Percentiles rank a stretch among this genome's conserved stretches.
Conservation (phyloP, 1,140 invertebrate genomes). For the Drosophila pseudoananassae region DNA sequence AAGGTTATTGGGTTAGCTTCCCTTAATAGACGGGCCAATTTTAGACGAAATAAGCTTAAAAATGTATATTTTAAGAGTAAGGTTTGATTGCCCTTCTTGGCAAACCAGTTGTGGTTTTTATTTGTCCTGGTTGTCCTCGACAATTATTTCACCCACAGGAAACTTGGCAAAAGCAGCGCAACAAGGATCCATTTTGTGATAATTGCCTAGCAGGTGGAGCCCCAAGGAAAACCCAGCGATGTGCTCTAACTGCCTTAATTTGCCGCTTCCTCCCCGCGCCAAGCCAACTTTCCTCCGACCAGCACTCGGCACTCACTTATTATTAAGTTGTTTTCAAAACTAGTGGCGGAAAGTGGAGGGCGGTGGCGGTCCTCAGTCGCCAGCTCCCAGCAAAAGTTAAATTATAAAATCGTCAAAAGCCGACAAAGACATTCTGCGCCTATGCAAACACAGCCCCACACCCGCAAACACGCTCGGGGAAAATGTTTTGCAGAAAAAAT, state of each 20-base stretch:
- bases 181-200: slow-evolving; percentile 12
- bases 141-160: slow-evolving; percentile 31
- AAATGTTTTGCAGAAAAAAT: slow-evolving; percentile 21
- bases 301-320: slow-evolving; percentile 46
- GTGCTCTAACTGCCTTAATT: slow-evolving; percentile 9
- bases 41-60: background rate
- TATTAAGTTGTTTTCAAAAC: slow-evolving; percentile 79
- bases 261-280: slow-evolving; percentile 2
- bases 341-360: slow-evolving; percentile 28
- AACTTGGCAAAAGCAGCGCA: slow-evolving; percentile 29
- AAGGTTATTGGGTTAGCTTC: slow-evolving; percentile 62
- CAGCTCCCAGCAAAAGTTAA: slow-evolving; percentile 59
- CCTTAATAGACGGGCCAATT: slow-evolving; percentile 33
- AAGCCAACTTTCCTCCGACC: slow-evolving; percentile 21
- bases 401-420: slow-evolving; percentile 74
- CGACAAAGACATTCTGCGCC: slow-evolving; percentile 66
- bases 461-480: background rate
- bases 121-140: slow-evolving; percentile 5
- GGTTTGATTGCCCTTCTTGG: background rate
- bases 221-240: background rate
- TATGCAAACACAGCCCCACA: slow-evolving; percentile 62
- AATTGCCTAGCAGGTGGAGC: slow-evolving; percentile 24
- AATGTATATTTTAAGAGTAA: background rate
- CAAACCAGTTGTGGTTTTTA: background rate
- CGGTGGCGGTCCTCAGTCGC: background rate